Evolutionary conservation across 2,797 vertebrate species (phyloP), one percentile per base, ranked within the genome.

Genomic region (Cuniculus paca): DNA sequence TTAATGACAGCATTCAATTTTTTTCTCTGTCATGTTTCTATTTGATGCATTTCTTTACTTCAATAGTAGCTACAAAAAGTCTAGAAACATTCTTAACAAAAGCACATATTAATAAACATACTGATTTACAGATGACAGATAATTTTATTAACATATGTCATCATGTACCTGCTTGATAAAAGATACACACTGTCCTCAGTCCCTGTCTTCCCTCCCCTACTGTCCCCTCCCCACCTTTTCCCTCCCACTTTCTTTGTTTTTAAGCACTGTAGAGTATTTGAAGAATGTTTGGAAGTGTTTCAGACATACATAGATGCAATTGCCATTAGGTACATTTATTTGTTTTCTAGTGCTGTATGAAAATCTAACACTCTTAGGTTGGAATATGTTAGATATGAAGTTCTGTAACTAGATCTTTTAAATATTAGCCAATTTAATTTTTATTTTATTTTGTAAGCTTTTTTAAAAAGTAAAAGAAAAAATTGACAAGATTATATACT

Each of bases 341-440:
- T 36, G 20, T 96, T 94, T 91, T 88, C 48, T 94, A 50, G 31
- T 94, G n/a, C 54, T 88, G 2, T 63, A 19, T 96, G 84, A 94
- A 97, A 87, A 92, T 87, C 63, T 91, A 45, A 42, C 50, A 84
- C 31, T 92, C 5, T 24, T 90, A 16, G 20, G 19, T 84, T 97
- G 54, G 48, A 85, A 61, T 92, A 81, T 91, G 34, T 88, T n/a
- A 84, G 85, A 56, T 78, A 77, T 16, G 3, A 48, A 94, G 14
- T 91, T 96, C 52, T 95, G 5, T 91, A 93, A 61, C 36, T 97
- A 65, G 39, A 79, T 92, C 52, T 58, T 96, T 88, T 96, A 92
- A 88, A 92, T 79, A 58, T 77, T 88, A 84, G 52, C 56, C 50
- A 75, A 54, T 26, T 95, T 95, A 84, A 52, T 24, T 92, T 95